Conservation (phyloP, 2,797 vertebrate species). For the Remorina albescens region DNA sequence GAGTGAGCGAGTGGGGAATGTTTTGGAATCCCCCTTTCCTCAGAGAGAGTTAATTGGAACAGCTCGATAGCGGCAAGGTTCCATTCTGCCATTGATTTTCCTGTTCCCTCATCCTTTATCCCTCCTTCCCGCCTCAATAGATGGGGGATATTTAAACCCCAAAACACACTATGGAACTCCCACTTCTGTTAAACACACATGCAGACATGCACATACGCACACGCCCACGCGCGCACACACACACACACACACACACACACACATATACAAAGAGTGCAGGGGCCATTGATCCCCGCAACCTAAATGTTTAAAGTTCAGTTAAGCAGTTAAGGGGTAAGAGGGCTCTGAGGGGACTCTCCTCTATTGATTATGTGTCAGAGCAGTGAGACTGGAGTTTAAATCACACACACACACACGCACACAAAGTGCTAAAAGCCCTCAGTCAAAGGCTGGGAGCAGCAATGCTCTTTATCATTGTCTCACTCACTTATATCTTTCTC, state of each 20-base stretch:
- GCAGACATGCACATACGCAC: constrained; percentile 44
- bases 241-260: constrained; percentile 25
- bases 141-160: constrained; percentile 84
- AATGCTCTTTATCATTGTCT: constrained; percentile 82
- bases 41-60: constrained; percentile 87
- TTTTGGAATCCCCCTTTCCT: constrained; percentile 86
- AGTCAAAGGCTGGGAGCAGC: constrained; percentile 80
- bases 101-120: constrained; percentile 81
- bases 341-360: constrained; percentile 94
- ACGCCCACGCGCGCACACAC: constrained; percentile 50
- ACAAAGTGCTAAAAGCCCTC: constrained; percentile 80
- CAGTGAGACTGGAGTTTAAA: constrained; percentile 93
- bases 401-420: constrained; percentile 79
- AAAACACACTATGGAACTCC: constrained; percentile 81
- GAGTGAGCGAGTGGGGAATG: constrained; percentile 70
- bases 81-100: constrained; percentile 89
- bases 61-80: constrained; percentile 88
- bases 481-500: constrained; percentile 80
- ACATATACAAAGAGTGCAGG: constrained; percentile 78
- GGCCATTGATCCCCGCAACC: constrained; percentile 95
- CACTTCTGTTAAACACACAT: constrained; percentile 79
- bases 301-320: constrained; percentile 99
- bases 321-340: constrained; percentile 98
- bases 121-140: constrained; percentile 81
- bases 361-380: constrained; percentile 98